phyloP scores from a whole-genome alignment of 2,797 vertebrate species.

The Graptemys geographica region DNA sequence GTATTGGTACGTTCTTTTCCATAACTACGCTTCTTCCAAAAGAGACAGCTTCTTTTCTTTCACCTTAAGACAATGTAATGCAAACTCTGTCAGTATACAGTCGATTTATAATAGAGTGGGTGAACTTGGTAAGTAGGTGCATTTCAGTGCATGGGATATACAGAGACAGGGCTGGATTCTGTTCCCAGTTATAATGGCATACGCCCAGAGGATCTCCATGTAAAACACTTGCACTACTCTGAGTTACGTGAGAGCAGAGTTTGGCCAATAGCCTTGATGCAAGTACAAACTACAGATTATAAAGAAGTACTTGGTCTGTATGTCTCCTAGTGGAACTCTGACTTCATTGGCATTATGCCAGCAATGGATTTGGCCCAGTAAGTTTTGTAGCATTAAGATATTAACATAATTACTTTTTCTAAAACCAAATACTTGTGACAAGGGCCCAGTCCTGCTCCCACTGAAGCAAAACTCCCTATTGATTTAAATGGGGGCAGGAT shows the following conservation, averaged over 20 bases:
- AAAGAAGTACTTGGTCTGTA: neutral
- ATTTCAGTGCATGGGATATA: neutral
- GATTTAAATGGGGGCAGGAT: slow-evolving; percentile 14
- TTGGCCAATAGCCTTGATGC: neutral
- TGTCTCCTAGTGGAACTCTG: neutral
- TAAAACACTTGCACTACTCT: neutral
- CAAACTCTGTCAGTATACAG: slow-evolving; percentile 29
- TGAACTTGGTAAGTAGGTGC: slow-evolving; percentile 39
- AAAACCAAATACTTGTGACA: slow-evolving; percentile 21
- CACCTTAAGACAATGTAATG: neutral
- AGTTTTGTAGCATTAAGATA: slow-evolving; percentile 34
- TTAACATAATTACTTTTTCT: slow-evolving; percentile 4
- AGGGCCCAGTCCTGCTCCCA: slow-evolving; percentile 11
- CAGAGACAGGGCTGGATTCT: neutral
- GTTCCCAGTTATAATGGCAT: neutral
- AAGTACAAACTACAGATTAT: rapidly evolving
- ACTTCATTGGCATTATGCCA: neutral
- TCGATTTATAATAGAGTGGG: neutral
- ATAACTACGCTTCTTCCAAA: slow-evolving; percentile 7
- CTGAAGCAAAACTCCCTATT: neutral
- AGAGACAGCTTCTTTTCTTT: neutral
- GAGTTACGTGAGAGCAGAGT: neutral
- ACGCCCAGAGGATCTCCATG: neutral
- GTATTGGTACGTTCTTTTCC: slow-evolving; percentile 55
- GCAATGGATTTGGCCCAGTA: neutral